Conservation (phyloP, 1,140 invertebrate species). For the Trachymyrmex cornetzi region DNA sequence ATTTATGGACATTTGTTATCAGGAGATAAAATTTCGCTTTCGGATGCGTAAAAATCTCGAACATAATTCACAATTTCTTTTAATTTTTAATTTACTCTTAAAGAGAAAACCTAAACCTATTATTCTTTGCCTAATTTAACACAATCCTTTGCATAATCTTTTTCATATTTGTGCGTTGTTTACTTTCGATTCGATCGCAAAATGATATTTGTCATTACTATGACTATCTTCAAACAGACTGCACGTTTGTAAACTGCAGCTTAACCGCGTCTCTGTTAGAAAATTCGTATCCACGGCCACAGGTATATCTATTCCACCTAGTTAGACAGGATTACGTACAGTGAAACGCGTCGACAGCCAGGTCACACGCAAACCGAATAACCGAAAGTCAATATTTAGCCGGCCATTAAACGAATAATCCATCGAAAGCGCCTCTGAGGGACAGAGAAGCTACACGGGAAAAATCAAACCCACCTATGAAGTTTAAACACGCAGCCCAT, state of each 20-base stretch:
- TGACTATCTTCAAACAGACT: conserved; percentile 53
- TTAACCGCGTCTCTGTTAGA: conserved; percentile 46
- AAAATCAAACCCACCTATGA: conserved; percentile 64
- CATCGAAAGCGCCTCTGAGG: conserved; percentile 47
- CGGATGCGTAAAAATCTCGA: too few relatives aligned
- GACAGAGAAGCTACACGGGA: conserved; percentile 19
- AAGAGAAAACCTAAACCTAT: neutral
- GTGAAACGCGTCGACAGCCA: conserved; percentile 70
- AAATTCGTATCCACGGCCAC: conserved; percentile 12
- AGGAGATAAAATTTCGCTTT: neutral
- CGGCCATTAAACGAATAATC: conserved; percentile 78
- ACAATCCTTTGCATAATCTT: neutral
- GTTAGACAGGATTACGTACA: conserved; percentile 62
- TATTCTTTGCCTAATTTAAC: neutral
- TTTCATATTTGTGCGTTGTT: neutral
- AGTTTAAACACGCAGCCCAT: conserved; percentile 69
- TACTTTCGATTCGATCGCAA: conserved; percentile 32
- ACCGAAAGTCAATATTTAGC: conserved; percentile 80
- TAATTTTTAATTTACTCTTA: neutral
- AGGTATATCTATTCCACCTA: conserved; percentile 31
- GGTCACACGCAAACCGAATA: conserved; percentile 74
- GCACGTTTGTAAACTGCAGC: conserved; percentile 38
- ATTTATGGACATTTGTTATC: neutral
- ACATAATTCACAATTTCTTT: neutral
- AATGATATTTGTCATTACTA: conserved; percentile 32